Conservation (phyloP, 2,797 vertebrate genomes). For the Leptoclinus maculatus region DNA sequence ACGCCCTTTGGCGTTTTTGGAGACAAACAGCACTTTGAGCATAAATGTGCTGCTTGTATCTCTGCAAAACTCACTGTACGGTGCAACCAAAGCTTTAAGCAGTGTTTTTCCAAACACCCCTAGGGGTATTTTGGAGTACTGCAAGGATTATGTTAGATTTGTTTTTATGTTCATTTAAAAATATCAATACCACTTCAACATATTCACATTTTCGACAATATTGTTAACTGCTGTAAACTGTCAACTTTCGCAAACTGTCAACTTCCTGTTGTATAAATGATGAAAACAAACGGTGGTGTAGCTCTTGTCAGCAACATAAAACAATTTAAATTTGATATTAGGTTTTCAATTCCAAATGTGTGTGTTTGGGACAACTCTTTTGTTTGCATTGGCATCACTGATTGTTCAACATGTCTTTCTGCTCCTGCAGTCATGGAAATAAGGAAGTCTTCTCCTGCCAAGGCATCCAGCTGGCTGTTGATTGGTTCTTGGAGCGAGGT, state of each 20-base stretch:
- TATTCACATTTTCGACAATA: not conserved
- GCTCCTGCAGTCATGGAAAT: conserved; percentile 91
- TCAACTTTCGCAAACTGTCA: not conserved
- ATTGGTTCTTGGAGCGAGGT: conserved; percentile 95
- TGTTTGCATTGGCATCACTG: not conserved
- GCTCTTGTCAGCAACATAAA: not conserved
- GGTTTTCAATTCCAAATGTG: not conserved
- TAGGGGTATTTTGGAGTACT: not conserved
- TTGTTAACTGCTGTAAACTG: not conserved
- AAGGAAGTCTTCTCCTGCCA: conserved; percentile 98
- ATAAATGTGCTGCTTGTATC: too few species aligned
- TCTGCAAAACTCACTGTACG: too few species aligned
- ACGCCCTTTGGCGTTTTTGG: too few species aligned
- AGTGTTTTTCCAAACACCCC: too few species aligned
- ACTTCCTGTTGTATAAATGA: not conserved
- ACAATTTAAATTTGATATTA: not conserved
- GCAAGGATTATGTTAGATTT: not conserved
- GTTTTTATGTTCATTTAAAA: not conserved
- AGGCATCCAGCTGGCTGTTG: conserved; percentile 95
- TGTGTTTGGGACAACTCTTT: not conserved
- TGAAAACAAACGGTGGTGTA: not conserved
- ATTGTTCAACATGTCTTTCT: conserved; percentile 16
- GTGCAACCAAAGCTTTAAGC: too few species aligned
- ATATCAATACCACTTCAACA: not conserved
- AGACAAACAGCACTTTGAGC: too few species aligned